Evolutionary conservation across 2,113 vertebrate species (phyloP).

Genomic region (Zosterops pallidus): DNA sequence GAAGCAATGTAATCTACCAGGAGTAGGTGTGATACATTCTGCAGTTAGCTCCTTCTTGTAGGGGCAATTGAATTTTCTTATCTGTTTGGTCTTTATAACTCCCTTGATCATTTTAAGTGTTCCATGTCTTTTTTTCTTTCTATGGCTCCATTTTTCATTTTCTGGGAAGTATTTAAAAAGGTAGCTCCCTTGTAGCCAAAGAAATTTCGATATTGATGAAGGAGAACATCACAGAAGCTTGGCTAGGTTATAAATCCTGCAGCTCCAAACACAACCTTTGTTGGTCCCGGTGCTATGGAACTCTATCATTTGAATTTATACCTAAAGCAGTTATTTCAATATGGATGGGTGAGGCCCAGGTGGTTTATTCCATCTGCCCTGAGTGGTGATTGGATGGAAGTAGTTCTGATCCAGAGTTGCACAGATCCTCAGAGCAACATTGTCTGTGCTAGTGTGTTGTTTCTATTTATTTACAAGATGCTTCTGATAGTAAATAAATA

Average conservation of each 20-base stretch:
- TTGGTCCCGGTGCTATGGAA: neutral
- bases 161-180: neutral
- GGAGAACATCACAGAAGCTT: neutral
- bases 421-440: neutral
- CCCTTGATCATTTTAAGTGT: neutral
- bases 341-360: neutral
- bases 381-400: neutral
- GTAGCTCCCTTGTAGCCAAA: neutral
- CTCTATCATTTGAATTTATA: neutral
- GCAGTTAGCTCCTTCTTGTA: neutral
- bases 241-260: neutral
- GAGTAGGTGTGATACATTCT: neutral
- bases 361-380: neutral
- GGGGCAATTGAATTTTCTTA: slow-evolving; percentile 20
- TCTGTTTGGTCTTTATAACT: neutral
- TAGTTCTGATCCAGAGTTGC: neutral
- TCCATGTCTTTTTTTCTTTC: neutral
- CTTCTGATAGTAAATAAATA: neutral
- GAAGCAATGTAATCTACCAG: neutral
- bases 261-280: neutral
- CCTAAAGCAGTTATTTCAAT: neutral
- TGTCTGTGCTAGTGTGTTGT: neutral
- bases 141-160: neutral
- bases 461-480: neutral
- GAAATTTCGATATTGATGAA: neutral